phyloP scores from a whole-genome alignment of 1,140 invertebrate genomes.

The Drepana arcuata region DNA sequence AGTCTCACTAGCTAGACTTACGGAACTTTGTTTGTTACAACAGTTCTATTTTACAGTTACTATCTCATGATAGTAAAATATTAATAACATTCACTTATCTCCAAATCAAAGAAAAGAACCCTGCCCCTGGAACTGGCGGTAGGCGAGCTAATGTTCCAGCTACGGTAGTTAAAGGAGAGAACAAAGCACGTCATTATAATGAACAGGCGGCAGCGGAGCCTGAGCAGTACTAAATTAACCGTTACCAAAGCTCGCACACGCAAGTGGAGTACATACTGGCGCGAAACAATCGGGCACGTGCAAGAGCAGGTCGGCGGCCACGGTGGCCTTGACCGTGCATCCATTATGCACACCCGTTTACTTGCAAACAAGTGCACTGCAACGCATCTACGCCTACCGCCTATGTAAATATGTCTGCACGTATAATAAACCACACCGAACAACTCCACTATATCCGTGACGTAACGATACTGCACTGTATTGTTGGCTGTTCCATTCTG shows the following conservation, averaged over 20 bases:
- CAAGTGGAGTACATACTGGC: constrained; percentile 17
- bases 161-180: too few species aligned
- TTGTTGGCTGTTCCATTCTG: constrained; percentile 6
- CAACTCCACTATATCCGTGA: constrained; percentile 9
- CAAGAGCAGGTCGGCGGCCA: constrained; percentile 36
- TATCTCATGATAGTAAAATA: too few species aligned
- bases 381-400: constrained; percentile 31
- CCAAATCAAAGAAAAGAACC: too few species aligned
- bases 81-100: too few species aligned
- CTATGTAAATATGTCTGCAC: constrained; percentile 21
- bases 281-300: constrained; percentile 52
- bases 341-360: constrained; percentile 57
- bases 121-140: too few species aligned
- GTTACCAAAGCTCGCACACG: constrained; percentile 18
- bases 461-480: constrained; percentile 9
- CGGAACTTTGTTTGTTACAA: too few species aligned
- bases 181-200: too few species aligned
- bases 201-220: too few species aligned
- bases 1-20: too few species aligned
- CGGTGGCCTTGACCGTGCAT: constrained; percentile 59
- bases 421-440: constrained; percentile 13
- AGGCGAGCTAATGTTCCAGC: too few species aligned
- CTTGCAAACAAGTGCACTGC: constrained; percentile 47
- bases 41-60: too few species aligned
- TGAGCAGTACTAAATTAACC: too few species aligned